Base-by-base conservation (phyloP, 2,797 vertebrate genomes). In the Oreochromis grahami region DNA sequence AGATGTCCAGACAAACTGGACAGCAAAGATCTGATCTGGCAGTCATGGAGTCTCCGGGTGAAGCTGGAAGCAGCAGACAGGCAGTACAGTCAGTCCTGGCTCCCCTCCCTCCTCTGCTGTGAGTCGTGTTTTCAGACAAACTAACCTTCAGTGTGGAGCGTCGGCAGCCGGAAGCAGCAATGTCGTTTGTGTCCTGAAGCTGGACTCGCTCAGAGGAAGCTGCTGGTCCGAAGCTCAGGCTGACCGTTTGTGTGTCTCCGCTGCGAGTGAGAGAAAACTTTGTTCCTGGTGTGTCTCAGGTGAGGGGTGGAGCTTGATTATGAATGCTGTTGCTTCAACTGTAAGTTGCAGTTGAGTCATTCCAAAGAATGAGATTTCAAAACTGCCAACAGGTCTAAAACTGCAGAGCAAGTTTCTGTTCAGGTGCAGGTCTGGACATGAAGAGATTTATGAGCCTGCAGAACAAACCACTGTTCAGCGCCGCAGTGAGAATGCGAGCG, bases 381-480 rank as follows among this genome's bases (percentile, higher is more conserved):
- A 65, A 13, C 19, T 21, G 60, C 4, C 63, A 24, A 68, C 21
- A 15, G 1, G 13, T 15, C 5, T 26, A 2, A 68, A 9, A 6
- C n/a, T 68, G 8, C 38, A 8, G 38, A 26, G 21, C 21, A 43
- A 1, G 13, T 68, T 70, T 70, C 65, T 10, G 7, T 24, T 70
- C 12, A 17, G 41, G 38, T 21, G 24, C 65, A 26, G 13, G 65
- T 70, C 38, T 15, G 38, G 14, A 70, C 65, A 45, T 45, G 65
- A 70, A 17, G 21, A 70, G 3, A 68, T 24, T 68, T 1, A 24
- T 15, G 3, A 43, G 63, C 63, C 34, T 68, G n/a, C 13, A 3
- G 43, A 24, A 43, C 38, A 43, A 68, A 1, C 0, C 0, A 2
- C 5, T 0, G n/a, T 68, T 43, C 2, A 41, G 65, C 21, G 15